Evolutionary conservation across 2,113 vertebrate species (phyloP).

Genomic region (Macheiramphus alcinus): DNA sequence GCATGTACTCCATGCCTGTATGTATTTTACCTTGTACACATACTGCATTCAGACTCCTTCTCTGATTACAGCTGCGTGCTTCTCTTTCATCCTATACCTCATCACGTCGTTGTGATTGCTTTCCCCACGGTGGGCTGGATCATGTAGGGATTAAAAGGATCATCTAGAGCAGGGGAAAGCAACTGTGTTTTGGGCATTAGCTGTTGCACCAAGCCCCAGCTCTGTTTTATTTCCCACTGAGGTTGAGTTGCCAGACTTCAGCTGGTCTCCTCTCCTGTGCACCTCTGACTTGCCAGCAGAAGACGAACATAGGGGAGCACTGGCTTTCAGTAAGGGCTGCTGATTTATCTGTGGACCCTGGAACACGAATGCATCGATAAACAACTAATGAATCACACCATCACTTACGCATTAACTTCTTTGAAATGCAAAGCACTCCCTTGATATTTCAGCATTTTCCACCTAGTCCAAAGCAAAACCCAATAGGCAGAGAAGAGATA

Average conservation of each 20-base stretch:
- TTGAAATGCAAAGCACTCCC: conserved; percentile 32
- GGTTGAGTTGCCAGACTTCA: not conserved
- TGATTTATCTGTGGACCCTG: not conserved
- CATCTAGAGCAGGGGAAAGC: not conserved
- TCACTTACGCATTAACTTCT: conserved; percentile 4
- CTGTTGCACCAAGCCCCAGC: not conserved
- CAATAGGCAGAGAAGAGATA: not conserved
- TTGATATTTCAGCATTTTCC: conserved; percentile 14
- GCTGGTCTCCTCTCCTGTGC: not conserved
- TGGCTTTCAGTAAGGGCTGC: rapidly evolving
- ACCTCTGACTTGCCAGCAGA: not conserved
- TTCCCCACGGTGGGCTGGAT: not conserved
- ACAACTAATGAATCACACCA: not conserved
- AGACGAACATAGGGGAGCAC: not conserved
- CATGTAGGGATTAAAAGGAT: not conserved
- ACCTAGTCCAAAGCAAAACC: conserved; percentile 8
- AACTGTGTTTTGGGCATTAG: not conserved
- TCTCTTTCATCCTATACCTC: not conserved
- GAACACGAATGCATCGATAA: not conserved
- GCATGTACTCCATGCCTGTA: not conserved
- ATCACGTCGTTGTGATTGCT: not conserved
- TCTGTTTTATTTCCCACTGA: not conserved
- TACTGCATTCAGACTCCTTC: not conserved
- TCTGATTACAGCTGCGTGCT: not conserved
- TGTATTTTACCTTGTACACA: not conserved